These are phyloP conservation scores for Macroramphosus scolopax DNA, from an alignment of 2,797 vertebrate genomes.

Conservation along the genomic window DNA sequence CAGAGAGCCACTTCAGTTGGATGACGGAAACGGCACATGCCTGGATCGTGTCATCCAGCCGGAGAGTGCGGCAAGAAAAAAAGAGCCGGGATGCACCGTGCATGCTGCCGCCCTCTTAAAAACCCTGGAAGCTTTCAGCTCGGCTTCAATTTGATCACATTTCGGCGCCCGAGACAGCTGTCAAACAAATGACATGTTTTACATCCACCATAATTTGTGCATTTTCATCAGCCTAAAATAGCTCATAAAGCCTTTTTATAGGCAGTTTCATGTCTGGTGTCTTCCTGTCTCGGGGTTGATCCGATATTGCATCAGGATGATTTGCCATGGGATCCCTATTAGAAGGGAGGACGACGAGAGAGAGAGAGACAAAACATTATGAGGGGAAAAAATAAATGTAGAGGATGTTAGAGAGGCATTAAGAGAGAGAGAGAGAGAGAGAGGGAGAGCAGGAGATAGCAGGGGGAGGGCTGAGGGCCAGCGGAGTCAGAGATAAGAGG, in stretches of 20 bases:
- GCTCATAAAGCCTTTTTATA: conserved; percentile 47
- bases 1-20: conserved; percentile 51
- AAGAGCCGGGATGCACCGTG: conserved; percentile 20
- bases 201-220: conserved; percentile 63
- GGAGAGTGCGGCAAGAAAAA: conserved; percentile 20
- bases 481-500: conserved; percentile 72
- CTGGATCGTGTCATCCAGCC: conserved; percentile 46
- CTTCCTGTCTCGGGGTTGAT: conserved; percentile 58
- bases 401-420: conserved; percentile 26
- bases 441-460: conserved; percentile 29
- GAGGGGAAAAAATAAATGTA: conserved; percentile 27
- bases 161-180: conserved; percentile 57
- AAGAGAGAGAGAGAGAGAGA: conserved; percentile 17
- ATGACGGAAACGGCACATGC: conserved; percentile 48
- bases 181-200: conserved; percentile 58
- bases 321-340: conserved; percentile 62
- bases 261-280: conserved; percentile 49
- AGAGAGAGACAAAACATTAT: conserved; percentile 31
- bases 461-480: conserved; percentile 57
- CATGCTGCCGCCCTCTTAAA: conserved; percentile 40
- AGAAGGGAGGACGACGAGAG: conserved; percentile 28
- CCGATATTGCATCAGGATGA: conserved; percentile 62
- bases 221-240: conserved; percentile 62
- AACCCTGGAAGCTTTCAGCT: conserved; percentile 33
- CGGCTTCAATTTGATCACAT: conserved; percentile 44